Base-by-base conservation (phyloP, 2,113 vertebrate genomes). In the Epinephelus moara region DNA sequence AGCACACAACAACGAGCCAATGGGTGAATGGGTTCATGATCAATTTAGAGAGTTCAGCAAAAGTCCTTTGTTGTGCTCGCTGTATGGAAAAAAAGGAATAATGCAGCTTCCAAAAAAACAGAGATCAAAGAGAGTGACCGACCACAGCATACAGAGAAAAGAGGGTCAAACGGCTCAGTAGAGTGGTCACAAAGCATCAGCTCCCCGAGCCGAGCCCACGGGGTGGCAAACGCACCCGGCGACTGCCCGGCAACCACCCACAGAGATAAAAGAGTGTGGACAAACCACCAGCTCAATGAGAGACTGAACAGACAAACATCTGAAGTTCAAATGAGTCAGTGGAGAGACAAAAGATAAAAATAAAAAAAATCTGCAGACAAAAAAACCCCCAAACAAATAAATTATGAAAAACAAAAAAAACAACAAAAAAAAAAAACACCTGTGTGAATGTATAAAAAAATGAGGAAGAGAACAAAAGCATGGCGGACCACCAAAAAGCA, bases 401-500 rank as follows among this genome's bases (percentile, higher is more conserved):
- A 37, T 37, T 37, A 37, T 37, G 4, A 37, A 37, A 37, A 37
- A 37, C 0, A 33, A 6, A 37, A 37, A 7, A 37, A 37, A 37
- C 5, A 68, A 30, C 30, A 30, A 30, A 30, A 30, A 30, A 4
- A 30, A 30, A 30, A 30, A 30, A 30, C 4, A 68, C 70, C 76
- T 68, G 55, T 60, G 55, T 60, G 52, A 85, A 86, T 50, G 59
- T 62, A 62, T 56, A 73, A 80, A 85, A 69, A 81, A 80, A 82
- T 92, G 6, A 33, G 86, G 47, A 81, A 91, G 77, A 84, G 69
- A 93, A 93, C 84, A 53, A 85, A 95, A 96, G 93, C 89, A 95
- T 94, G 94, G 94, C 93, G 91, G 96, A 95, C 95, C 86, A 94
- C 93, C 95, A 93, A 92, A 45, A 96, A 97, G 97, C 94, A 92